These are phyloP conservation scores for Oligia fasciuncula DNA, from an alignment of 2,888 invertebrate genomes.

Conservation along the genomic window DNA sequence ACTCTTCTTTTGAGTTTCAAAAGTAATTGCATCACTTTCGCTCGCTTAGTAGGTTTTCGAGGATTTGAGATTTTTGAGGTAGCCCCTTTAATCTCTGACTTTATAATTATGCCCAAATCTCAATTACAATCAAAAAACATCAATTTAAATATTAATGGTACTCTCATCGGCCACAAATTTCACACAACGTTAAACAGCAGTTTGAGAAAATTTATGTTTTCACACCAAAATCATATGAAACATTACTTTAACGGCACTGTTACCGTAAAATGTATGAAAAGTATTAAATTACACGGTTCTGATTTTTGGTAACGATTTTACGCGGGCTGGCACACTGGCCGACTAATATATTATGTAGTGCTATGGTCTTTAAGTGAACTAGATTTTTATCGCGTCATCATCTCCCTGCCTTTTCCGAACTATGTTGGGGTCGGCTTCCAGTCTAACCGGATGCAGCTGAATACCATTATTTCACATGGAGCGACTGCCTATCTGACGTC, in stretches of 20 bases:
- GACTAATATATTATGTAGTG: conserved; percentile 13
- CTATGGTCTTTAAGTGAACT: background rate
- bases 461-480: too few species aligned
- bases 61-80: too few species aligned
- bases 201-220: conserved; percentile 53
- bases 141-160: conserved; percentile 22
- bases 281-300: conserved; percentile 64
- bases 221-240: conserved; percentile 45
- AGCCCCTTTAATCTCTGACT: background rate
- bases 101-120: conserved; percentile 31
- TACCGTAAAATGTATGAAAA: conserved; percentile 54
- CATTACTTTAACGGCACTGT: conserved; percentile 36
- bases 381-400: background rate
- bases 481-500: too few species aligned
- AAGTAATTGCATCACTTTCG: too few species aligned
- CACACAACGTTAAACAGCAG: conserved; percentile 24
- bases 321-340: conserved; percentile 60
- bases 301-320: conserved; percentile 46
- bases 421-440: too few species aligned
- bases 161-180: conserved; percentile 25
- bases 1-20: too few species aligned
- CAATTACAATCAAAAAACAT: conserved; percentile 22
- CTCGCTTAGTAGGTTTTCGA: too few species aligned
- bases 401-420: too few species aligned
- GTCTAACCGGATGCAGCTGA: too few species aligned